Base-by-base conservation (phyloP, 2,888 invertebrate genomes). In the Campoletis raptor region DNA sequence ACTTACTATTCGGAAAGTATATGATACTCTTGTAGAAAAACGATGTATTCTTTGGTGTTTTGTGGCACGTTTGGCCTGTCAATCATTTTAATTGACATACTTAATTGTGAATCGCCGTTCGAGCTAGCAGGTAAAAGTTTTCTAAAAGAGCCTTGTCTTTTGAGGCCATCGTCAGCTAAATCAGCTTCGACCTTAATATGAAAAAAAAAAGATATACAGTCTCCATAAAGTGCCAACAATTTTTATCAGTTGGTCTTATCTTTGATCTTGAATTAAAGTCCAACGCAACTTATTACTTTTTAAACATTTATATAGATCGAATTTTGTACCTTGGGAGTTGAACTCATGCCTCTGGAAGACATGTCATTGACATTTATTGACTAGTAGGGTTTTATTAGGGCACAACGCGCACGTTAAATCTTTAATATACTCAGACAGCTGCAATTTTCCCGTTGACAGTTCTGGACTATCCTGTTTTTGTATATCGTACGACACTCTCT, bases 1-100 rank as follows among this genome's bases (percentile, higher is more conserved):
- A 89, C 89, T 88, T 67, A 98, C 98, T 98, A 99, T 95, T 99
- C 98, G 5, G 98, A 98, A 94, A 98, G 96, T 90, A 98, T 97
- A 90, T 97, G 97, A 92, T 98, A 98, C 94, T 99, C 98, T 93
- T 98, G 97, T 92, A 98, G 97, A 93, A 97, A 97, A 90, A 97
- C 96, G 67, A 96, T 96, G 93, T 97, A 96, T 83, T 97, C 94
- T 93, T 97, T 97, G 85, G 95, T 96, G 85, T 95, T 94, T 92
- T 95, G 95, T 82, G 95, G 94, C 9, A 94, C 88, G 91, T 94
- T 95, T 92, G 94, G 94, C 83, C 95, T 93, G 85, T 95, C 95
- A 81, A 95, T 95, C 95, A 95, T 95, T 93, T 95, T 95, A 36
- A 95, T 95, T 81, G 96, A 95, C 95, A 96, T 94, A 94, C 96